Conservation (phyloP, 2,888 invertebrate species). For the Chrysomela aeneicollis region DNA sequence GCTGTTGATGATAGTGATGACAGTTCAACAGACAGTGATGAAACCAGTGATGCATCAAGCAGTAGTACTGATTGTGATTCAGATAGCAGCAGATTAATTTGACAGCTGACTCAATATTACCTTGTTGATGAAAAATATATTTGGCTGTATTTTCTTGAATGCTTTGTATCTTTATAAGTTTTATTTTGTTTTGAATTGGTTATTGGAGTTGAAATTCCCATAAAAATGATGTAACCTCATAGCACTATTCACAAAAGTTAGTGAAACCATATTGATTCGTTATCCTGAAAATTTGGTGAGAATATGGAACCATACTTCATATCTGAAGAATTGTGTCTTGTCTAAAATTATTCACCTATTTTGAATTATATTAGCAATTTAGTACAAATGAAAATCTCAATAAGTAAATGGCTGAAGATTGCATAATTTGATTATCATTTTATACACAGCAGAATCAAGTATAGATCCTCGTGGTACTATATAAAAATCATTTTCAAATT, state of each 20-base stretch:
- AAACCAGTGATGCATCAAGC: conserved; percentile 38
- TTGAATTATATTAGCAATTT: too few relatives aligned
- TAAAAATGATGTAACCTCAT: too few relatives aligned
- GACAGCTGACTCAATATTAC: background rate
- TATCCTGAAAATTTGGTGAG: too few relatives aligned
- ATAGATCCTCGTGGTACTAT: background rate
- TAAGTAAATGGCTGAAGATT: background rate
- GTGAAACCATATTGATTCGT: too few relatives aligned
- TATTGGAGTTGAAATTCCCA: too few relatives aligned
- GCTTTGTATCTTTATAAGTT: background rate
- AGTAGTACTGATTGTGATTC: conserved; percentile 28
- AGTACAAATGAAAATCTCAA: too few relatives aligned
- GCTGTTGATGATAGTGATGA: conserved; percentile 47
- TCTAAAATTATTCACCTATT: too few relatives aligned
- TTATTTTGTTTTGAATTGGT: background rate
- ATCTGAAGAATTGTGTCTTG: too few relatives aligned
- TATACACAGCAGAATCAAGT: background rate
- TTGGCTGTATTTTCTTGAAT: background rate
- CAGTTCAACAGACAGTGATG: conserved; percentile 41
- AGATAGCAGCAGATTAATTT: conserved; percentile 8
- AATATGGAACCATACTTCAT: too few relatives aligned
- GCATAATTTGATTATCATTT: too few relatives aligned
- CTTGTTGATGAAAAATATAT: conserved; percentile 1
- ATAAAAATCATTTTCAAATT: too few relatives aligned
- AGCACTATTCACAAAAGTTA: too few relatives aligned